These are phyloP conservation scores for Orthonevra nobilis DNA, from an alignment of 2,888 invertebrate species.

Conservation along the genomic window DNA sequence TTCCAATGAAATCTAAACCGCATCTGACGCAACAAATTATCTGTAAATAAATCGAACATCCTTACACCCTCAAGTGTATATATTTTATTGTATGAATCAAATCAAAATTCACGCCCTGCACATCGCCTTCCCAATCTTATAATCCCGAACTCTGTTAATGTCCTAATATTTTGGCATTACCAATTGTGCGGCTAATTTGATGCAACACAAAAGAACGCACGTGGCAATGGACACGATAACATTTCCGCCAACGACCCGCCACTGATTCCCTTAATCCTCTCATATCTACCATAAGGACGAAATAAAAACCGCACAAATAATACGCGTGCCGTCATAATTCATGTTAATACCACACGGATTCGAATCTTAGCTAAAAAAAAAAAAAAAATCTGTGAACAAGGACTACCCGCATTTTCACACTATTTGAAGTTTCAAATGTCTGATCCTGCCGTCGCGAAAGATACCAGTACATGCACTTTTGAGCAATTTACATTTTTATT, in stretches of 20 bases:
- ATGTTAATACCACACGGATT: constrained; percentile 28
- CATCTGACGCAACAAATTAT: too few species aligned
- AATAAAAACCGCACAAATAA: constrained; percentile 22
- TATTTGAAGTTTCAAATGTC: too few species aligned
- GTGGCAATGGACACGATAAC: constrained; percentile 50
- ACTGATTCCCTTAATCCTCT: constrained; percentile 13
- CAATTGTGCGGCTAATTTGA: constrained; percentile 56
- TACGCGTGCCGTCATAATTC: constrained; percentile 59
- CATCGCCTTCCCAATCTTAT: neutral
- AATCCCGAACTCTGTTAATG: neutral
- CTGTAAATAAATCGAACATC: too few species aligned
- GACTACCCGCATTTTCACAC: neutral
- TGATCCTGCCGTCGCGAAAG: constrained; percentile 25
- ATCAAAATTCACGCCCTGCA: neutral
- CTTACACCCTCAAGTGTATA: too few species aligned
- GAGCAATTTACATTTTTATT: constrained; percentile 36
- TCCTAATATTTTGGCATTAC: neutral
- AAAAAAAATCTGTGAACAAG: constrained; percentile 48
- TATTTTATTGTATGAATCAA: neutral
- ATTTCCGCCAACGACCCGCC: constrained; percentile 10
- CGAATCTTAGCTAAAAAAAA: constrained; percentile 2
- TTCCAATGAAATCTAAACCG: too few species aligned
- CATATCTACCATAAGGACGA: neutral
- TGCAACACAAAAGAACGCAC: constrained; percentile 53
- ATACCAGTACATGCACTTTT: constrained; percentile 19